These are phyloP conservation scores for Montipora sp. DNA, from an alignment of 64 coral and sea anemone species.

Conservation along the genomic window DNA sequence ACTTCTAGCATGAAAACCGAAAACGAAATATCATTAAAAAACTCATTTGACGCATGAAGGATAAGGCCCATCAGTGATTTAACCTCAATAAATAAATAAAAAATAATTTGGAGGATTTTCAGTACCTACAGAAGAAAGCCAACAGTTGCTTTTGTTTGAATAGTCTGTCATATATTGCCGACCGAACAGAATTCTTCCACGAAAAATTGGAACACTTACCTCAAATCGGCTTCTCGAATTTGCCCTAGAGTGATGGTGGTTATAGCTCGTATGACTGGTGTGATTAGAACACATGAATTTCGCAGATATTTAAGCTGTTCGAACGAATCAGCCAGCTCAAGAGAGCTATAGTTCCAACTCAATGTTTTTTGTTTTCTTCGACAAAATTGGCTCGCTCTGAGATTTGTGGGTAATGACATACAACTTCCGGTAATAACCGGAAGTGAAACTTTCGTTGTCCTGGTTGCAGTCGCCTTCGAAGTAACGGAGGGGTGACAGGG, in stretches of 20 bases:
- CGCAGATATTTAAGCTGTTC: slow-evolving; percentile 21
- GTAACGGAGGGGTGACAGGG: no score
- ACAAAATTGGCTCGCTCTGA: slow-evolving; percentile 28
- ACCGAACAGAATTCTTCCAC: neutral
- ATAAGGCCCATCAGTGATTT: neutral
- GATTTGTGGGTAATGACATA: slow-evolving; percentile 30
- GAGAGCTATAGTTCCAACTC: slow-evolving; percentile 25
- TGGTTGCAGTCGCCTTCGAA: neutral
- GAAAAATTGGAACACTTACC: slow-evolving; percentile 54
- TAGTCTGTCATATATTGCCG: neutral
- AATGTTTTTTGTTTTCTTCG: slow-evolving; percentile 44
- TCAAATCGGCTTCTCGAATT: slow-evolving; percentile 96
- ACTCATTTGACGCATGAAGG: neutral
- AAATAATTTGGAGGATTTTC: neutral
- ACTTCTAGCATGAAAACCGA: neutral
- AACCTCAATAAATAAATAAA: neutral
- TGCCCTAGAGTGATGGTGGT: slow-evolving; percentile 84
- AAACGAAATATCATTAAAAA: slow-evolving; percentile 17
- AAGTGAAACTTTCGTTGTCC: neutral
- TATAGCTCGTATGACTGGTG: slow-evolving; percentile 80
- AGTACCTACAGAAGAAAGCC: slow-evolving; percentile 20
- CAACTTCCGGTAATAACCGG: slow-evolving; percentile 13
- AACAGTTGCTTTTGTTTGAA: slow-evolving; percentile 14
- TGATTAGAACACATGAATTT: slow-evolving; percentile 98
- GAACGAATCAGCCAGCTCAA: slow-evolving; percentile 1